Conservation (phyloP, 1,140 invertebrate genomes). For the Bactericera cockerelli region DNA sequence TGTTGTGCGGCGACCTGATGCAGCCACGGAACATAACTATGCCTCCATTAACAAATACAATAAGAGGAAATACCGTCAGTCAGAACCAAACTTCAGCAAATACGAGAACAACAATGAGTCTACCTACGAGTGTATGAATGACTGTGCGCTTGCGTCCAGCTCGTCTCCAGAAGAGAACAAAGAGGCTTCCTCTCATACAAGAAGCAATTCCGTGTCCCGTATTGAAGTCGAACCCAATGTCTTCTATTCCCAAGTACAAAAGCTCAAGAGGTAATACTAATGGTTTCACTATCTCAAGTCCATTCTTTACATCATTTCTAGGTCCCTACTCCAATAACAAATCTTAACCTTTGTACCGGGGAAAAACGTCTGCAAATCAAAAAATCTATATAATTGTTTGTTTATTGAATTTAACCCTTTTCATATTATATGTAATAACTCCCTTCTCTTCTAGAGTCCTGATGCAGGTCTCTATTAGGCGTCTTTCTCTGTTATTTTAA, state of each 20-base stretch:
- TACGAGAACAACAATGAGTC: slow-evolving; percentile 18
- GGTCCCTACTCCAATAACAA: too few species aligned
- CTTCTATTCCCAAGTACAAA: neutral
- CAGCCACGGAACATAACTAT: slow-evolving; percentile 3
- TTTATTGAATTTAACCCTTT: too few species aligned
- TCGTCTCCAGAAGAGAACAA: neutral
- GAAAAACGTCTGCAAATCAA: too few species aligned
- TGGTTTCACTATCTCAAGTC: too few species aligned
- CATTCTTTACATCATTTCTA: too few species aligned
- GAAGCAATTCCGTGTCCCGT: neutral
- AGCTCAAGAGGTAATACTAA: neutral
- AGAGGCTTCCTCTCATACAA: neutral
- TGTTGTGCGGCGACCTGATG: too few species aligned
- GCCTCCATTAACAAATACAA: slow-evolving; percentile 7
- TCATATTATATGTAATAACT: too few species aligned
- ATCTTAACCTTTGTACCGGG: too few species aligned
- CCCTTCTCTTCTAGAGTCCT: too few species aligned
- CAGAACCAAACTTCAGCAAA: slow-evolving; percentile 23
- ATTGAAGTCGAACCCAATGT: slow-evolving; percentile 5
- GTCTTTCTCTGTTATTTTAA: too few species aligned
- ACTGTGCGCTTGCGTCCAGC: neutral
- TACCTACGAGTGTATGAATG: slow-evolving; percentile 21
- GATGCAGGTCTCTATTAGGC: too few species aligned
- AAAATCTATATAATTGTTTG: too few species aligned
- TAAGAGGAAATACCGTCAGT: neutral